Percentiles rank a stretch among this genome's conserved stretches.
Evolutionary conservation across 2,888 invertebrate species (phyloP).

Genomic region (Drosophila eohydei): DNA sequence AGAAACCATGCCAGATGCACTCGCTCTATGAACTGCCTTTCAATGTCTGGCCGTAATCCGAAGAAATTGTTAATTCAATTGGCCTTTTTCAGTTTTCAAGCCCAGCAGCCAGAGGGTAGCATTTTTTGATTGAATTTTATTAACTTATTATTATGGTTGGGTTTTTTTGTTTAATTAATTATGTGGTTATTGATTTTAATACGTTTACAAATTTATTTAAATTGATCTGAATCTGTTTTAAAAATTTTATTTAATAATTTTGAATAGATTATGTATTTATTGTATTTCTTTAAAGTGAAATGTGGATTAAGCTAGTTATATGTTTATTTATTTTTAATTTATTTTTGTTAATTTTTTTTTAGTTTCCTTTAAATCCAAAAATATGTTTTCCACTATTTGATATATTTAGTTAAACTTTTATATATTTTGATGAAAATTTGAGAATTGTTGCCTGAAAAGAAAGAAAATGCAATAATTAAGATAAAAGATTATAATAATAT

Average conservation of each 20-base stretch:
- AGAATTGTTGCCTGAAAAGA: constrained; percentile 47
- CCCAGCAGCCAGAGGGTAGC: background rate
- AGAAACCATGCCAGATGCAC: constrained; percentile 81
- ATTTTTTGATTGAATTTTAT: constrained; percentile 3
- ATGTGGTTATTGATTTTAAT: background rate
- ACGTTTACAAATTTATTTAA: background rate
- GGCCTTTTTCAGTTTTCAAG: background rate
- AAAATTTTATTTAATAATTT: background rate
- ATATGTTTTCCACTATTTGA: constrained; percentile 4
- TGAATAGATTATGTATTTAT: constrained; percentile 9
- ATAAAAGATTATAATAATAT: too few species aligned
- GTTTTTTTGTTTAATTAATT: background rate
- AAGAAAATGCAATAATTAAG: background rate
- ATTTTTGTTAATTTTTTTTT: background rate
- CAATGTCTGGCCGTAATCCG: background rate
- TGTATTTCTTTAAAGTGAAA: background rate
- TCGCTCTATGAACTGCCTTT: background rate
- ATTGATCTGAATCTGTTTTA: background rate
- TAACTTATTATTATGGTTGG: background rate
- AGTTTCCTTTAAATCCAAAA: background rate
- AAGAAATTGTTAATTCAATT: constrained; percentile 1
- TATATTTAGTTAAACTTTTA: constrained; percentile 1
- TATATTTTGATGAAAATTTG: constrained; percentile 4
- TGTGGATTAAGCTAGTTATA: background rate
- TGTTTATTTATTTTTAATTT: background rate